Evolutionary conservation across 1,140 invertebrate genomes (phyloP).

Genomic region (Cyclargus thomasi): DNA sequence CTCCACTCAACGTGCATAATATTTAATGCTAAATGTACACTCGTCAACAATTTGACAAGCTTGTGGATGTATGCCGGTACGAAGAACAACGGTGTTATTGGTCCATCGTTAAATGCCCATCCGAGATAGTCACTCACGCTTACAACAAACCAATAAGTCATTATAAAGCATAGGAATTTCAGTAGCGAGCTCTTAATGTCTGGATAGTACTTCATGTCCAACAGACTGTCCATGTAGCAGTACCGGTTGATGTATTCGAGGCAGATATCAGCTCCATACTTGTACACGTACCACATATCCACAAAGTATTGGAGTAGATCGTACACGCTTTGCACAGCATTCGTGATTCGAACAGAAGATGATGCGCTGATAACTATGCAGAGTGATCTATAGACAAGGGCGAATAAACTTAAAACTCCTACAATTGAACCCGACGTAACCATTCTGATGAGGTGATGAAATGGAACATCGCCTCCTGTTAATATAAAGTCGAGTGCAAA

Average conservation of each 20-base stretch:
- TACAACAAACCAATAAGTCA: slow-evolving; percentile 15
- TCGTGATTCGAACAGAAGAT: not conserved
- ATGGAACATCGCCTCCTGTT: not conserved
- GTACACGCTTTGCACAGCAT: not conserved
- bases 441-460: not conserved
- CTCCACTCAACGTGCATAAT: slow-evolving; percentile 27
- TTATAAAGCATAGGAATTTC: slow-evolving; percentile 7
- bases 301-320: not conserved
- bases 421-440: not conserved
- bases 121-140: slow-evolving; percentile 17
- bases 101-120: slow-evolving; percentile 22
- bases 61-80: slow-evolving; percentile 23
- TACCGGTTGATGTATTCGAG: slow-evolving; percentile 25
- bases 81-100: slow-evolving; percentile 12
- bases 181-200: slow-evolving; percentile 20
- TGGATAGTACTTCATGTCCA: slow-evolving; percentile 20
- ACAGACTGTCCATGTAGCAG: slow-evolving; percentile 22
- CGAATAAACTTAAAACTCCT: not conserved
- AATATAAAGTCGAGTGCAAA: not conserved
- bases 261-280: slow-evolving; percentile 12
- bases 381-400: not conserved
- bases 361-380: no score
- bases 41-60: slow-evolving; percentile 28
- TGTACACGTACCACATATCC: not conserved
- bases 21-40: slow-evolving; percentile 22